Evolutionary conservation across 2,888 invertebrate species (phyloP).

Genomic region (Euspilapteryx auroguttella): DNA sequence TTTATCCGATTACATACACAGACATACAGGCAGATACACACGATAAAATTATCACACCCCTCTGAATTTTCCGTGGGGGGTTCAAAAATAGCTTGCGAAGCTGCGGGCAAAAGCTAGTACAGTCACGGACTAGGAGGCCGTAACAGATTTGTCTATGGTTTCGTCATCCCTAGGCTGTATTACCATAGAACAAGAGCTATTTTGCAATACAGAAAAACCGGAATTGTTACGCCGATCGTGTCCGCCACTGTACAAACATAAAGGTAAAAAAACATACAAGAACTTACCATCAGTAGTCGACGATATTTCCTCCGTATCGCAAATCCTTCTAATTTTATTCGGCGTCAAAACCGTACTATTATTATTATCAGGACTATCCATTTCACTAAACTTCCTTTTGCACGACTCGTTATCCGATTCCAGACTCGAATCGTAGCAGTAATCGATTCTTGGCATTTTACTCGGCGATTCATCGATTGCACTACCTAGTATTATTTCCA

Average conservation of each 20-base stretch:
- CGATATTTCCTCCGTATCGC: slow-evolving; percentile 41
- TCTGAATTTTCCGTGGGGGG: no score
- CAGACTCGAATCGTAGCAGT: slow-evolving; percentile 29
- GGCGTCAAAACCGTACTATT: slow-evolving; percentile 31
- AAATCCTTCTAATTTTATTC: slow-evolving; percentile 35
- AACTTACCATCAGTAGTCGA: slow-evolving; percentile 43
- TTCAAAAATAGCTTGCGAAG: no score
- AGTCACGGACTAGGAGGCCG: no score
- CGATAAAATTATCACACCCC: no score
- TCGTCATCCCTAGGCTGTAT: not conserved
- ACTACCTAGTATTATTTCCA: slow-evolving; percentile 54
- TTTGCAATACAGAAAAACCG: no score
- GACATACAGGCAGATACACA: no score
- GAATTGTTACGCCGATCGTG: not conserved
- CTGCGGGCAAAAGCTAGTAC: no score
- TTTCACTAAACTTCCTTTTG: slow-evolving; percentile 29
- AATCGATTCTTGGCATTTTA: slow-evolving; percentile 37
- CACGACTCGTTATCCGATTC: slow-evolving; percentile 17
- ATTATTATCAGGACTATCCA: slow-evolving; percentile 30
- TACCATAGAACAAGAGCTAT: no score
- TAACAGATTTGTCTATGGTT: no score
- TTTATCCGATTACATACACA: no score
- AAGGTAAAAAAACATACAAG: not conserved
- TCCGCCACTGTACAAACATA: not conserved
- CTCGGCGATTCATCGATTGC: slow-evolving; percentile 21